These are phyloP conservation scores for Rhagoletis pomonella DNA, from an alignment of 1,140 invertebrate species.

Conservation along the genomic window DNA sequence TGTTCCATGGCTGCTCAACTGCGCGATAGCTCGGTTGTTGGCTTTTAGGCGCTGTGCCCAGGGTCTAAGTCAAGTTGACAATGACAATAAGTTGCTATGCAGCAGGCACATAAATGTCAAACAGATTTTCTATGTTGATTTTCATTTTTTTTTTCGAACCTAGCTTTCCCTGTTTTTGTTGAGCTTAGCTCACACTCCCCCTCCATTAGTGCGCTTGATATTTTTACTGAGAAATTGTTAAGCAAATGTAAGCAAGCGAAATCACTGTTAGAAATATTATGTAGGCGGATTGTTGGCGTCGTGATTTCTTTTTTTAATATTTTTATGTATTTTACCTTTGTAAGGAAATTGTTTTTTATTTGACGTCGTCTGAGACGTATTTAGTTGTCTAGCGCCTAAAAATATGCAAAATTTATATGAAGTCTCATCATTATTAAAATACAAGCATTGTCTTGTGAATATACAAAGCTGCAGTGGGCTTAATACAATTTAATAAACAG, in stretches of 20 bases:
- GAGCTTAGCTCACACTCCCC: neutral
- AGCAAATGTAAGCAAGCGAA: constrained; percentile 5
- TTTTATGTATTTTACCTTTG: neutral
- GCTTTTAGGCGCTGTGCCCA: neutral
- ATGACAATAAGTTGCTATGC: constrained; percentile 41
- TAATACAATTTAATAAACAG: neutral
- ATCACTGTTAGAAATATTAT: constrained; percentile 16
- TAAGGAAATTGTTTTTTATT: neutral
- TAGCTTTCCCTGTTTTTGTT: neutral
- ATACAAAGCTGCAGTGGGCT: neutral
- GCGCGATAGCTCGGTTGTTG: neutral
- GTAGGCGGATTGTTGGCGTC: too few relatives aligned
- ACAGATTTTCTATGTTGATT: constrained; percentile 4
- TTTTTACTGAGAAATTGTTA: constrained; percentile 31
- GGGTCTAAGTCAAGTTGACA: constrained; percentile 51
- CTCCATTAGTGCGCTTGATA: too few relatives aligned
- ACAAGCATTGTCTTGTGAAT: neutral
- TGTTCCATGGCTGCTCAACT: neutral
- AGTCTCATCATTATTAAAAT: constrained; percentile 3
- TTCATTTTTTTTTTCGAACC: neutral
- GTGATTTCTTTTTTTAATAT: neutral
- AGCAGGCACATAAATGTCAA: constrained; percentile 4
- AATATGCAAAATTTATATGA: constrained; percentile 10
- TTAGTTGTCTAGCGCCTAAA: constrained; percentile 9
- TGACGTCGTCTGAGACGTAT: neutral